Percentiles rank a stretch among this genome's conserved stretches.
Evolutionary conservation across 2,888 invertebrate genomes (phyloP).

Genomic region (Himalopsyche anomala): DNA sequence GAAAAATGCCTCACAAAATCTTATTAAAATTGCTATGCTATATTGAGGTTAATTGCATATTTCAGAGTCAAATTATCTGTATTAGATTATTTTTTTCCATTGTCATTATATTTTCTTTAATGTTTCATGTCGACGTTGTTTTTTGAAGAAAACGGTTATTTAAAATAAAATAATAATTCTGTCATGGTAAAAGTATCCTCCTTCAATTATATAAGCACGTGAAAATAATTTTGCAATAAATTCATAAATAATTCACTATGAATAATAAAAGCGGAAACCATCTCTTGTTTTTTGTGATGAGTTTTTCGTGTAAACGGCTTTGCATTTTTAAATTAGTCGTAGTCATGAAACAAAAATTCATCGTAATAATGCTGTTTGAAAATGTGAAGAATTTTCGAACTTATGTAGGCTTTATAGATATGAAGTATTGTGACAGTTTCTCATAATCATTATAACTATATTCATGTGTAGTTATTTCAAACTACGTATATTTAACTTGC

Average conservation of each 20-base stretch:
- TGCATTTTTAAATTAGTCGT: neutral
- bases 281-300: constrained; percentile 10
- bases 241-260: neutral
- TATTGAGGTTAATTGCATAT: no score
- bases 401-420: constrained; percentile 6
- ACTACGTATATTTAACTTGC: no score
- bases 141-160: no score
- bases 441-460: neutral
- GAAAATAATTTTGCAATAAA: neutral
- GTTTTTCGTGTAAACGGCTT: constrained; percentile 22
- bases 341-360: neutral
- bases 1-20: no score
- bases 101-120: no score
- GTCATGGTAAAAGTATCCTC: neutral
- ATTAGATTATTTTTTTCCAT: no score
- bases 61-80: no score
- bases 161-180: neutral
- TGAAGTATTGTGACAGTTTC: neutral
- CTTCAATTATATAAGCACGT: neutral
- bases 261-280: neutral
- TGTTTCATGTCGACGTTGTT: no score
- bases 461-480: no score
- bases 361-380: constrained; percentile 11
- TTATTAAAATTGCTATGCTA: no score
- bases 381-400: neutral